Conservation (phyloP, 2,888 invertebrate genomes). For the Acronicta leporina region DNA sequence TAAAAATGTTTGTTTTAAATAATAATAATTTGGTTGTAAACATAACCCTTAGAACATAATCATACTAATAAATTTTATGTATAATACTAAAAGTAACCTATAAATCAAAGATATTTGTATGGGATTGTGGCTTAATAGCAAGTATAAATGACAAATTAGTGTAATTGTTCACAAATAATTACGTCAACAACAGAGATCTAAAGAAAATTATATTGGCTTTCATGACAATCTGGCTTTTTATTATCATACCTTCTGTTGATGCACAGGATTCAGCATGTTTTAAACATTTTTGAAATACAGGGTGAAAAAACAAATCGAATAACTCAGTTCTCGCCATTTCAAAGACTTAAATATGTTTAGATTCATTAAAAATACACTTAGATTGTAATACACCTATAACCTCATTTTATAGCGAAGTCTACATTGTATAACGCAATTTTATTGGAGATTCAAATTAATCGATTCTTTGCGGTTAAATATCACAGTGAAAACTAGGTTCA, state of each 20-base stretch:
- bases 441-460: constrained; percentile 47
- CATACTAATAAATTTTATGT: too few relatives aligned
- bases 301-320: constrained; percentile 88
- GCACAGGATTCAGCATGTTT: constrained; percentile 83
- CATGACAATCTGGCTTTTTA: constrained; percentile 16
- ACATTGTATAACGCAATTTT: constrained; percentile 57
- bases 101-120: neutral
- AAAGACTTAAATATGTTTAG: constrained; percentile 66
- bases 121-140: too few relatives aligned
- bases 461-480: constrained; percentile 54
- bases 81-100: too few relatives aligned
- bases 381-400: constrained; percentile 77
- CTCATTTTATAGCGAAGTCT: constrained; percentile 72
- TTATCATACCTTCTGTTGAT: constrained; percentile 76
- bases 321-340: constrained; percentile 86
- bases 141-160: constrained; percentile 5
- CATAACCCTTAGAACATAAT: too few relatives aligned
- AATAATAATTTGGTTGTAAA: neutral
- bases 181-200: constrained; percentile 35
- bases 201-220: constrained; percentile 32
- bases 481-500: constrained; percentile 49
- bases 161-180: constrained; percentile 12
- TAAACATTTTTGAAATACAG: constrained; percentile 88
- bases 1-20: too few relatives aligned
- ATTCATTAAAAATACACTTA: constrained; percentile 75